Percentiles rank a stretch among this genome's conserved stretches.
Conservation (phyloP, 2,888 invertebrate species). For the Belgica antarctica region DNA sequence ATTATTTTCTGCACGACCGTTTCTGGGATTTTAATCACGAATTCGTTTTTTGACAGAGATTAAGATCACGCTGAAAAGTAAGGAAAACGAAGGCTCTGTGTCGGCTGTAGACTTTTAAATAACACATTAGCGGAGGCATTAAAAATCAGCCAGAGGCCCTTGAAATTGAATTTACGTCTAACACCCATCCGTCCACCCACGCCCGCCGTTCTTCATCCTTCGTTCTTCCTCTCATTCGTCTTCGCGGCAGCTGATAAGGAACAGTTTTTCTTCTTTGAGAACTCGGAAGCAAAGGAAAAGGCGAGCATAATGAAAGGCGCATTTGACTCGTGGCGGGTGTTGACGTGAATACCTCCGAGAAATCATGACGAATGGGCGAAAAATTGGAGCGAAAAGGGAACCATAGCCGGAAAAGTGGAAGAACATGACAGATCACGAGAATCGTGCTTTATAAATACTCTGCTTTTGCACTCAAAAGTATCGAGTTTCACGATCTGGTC, state of each 20-base stretch:
- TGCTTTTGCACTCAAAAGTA: too few relatives aligned
- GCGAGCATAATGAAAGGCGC: background rate
- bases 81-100: background rate
- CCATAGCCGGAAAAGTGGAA: background rate
- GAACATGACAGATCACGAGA: slow-evolving; percentile 35
- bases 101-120: slow-evolving; percentile 17
- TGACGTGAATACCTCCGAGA: slow-evolving; percentile 21
- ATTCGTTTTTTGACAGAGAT: slow-evolving; percentile 43
- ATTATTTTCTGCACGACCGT: slow-evolving; percentile 43
- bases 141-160: background rate
- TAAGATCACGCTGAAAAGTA: slow-evolving; percentile 43
- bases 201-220: background rate
- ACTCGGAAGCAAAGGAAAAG: background rate
- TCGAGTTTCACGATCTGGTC: too few relatives aligned
- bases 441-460: slow-evolving; percentile 1
- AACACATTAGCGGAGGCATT: slow-evolving; percentile 28
- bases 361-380: slow-evolving; percentile 18
- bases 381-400: background rate
- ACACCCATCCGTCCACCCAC: too few relatives aligned
- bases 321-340: background rate
- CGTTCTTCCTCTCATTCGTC: background rate
- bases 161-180: slow-evolving; percentile 18
- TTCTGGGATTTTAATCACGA: slow-evolving; percentile 44
- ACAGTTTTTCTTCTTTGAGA: background rate
- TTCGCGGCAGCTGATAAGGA: background rate